Base-by-base conservation (phyloP, 2,113 vertebrate genomes). In the Tachysurus vachellii region DNA sequence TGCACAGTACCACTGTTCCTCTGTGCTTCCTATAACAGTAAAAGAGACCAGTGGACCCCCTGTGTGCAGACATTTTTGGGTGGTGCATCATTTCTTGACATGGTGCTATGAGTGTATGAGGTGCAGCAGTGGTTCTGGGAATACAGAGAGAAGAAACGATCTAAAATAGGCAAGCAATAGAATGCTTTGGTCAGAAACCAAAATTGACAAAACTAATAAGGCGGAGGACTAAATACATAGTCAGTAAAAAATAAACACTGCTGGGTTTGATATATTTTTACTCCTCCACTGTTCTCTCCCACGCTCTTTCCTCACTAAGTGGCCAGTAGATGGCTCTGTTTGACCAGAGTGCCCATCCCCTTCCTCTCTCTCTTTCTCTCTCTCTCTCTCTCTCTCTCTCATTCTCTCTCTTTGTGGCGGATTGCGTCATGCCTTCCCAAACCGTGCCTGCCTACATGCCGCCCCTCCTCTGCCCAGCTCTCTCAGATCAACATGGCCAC, bases 281-380 rank as follows among this genome's bases (percentile, higher is more conserved):
- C 10, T 14, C 56, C 7, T 21, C 9, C 10, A 57, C 66, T 54
- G 56, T 71, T 66, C 36, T 84, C 53, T 42, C 14, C 31, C 47
- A 71, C 21, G 5, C 28, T 47, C 13, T 16, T n/a, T 5, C 31
- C 42, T 66, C 70, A 85, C 8, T 26, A 28, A 7, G 19, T 53
- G 54, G 56, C 90, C 94, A 94, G 91, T 89, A 91, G 91, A 89
- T 91, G 93, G 91, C 93, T 92, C 92, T 91, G 86, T 92, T 92
- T 90, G 86, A 91, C 88, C 75, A 88, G 9, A 21, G 70, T 53
- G 76, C 80, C n/a, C 71, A 68, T 28, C 2, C 21, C 10, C 53
- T 68, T 17, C 6, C 54, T 57, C 9, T 83, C 66, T 57, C 66
- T 56, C 71, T 62, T 44, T 61, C 31, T 44, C 73, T 80, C 76